A percentile compares a stretch with the other conserved stretches of the same genome.
Conservation (phyloP, 2,113 vertebrate species). For the Condylura cristata region DNA sequence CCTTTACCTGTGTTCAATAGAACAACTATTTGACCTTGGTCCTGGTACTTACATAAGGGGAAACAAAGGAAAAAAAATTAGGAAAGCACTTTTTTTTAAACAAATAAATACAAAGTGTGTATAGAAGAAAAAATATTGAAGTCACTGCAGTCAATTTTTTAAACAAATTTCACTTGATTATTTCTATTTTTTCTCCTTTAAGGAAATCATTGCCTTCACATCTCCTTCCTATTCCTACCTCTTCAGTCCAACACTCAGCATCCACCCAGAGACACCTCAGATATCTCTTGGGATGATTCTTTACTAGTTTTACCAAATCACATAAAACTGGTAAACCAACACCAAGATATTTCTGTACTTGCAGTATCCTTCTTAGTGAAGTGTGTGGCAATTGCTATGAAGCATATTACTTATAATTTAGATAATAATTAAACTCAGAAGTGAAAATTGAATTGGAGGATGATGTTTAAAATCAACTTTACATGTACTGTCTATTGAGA, state of each 20-base stretch:
- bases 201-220: neutral
- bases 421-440: neutral
- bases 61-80: neutral
- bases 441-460: neutral
- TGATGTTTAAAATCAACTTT: neutral
- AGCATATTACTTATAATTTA: neutral
- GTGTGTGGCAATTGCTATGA: neutral
- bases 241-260: neutral
- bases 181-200: neutral
- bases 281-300: neutral
- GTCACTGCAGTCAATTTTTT: neutral
- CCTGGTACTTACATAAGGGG: neutral
- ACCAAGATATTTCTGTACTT: neutral
- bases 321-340: too few relatives aligned
- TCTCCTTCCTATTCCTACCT: too few relatives aligned
- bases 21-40: neutral
- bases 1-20: neutral
- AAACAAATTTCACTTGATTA: neutral
- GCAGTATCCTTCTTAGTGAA: neutral
- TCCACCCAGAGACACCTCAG: neutral
- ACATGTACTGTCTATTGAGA: neutral
- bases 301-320: too few relatives aligned
- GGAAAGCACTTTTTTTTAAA: neutral
- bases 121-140: neutral
- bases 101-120: neutral